Percentiles rank a stretch among this genome's conserved stretches.
Evolutionary conservation across 2,113 vertebrate species (phyloP).

Genomic region (Dasyurus viverrinus): DNA sequence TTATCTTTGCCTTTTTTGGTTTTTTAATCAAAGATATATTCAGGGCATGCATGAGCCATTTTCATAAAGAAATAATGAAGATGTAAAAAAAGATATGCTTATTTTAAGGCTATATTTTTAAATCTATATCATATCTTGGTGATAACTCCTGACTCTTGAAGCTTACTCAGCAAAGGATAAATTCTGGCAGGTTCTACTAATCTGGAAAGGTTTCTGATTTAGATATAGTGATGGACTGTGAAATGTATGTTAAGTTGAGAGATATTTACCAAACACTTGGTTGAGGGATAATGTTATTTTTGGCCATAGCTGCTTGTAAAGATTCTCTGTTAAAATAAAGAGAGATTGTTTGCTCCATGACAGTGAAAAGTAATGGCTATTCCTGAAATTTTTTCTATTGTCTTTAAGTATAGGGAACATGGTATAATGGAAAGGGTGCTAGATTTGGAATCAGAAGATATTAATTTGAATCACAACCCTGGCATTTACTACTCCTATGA

Average conservation of each 20-base stretch:
- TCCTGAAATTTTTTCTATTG: background rate
- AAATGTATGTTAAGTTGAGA: background rate
- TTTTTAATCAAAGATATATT: background rate
- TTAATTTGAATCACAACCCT: no score
- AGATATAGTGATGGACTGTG: background rate
- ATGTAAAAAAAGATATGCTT: background rate
- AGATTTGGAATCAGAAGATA: background rate
- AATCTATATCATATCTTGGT: background rate
- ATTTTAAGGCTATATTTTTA: background rate
- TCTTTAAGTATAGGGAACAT: background rate
- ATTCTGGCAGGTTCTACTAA: background rate
- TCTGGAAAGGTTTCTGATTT: background rate
- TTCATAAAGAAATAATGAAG: background rate
- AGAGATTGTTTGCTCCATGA: background rate
- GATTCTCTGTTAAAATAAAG: background rate
- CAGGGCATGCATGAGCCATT: background rate
- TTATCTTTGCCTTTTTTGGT: background rate
- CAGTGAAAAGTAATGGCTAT: background rate
- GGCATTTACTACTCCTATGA: background rate
- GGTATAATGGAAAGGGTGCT: background rate
- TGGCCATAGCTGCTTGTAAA: background rate
- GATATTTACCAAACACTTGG: background rate
- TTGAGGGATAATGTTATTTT: background rate
- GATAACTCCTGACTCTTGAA: background rate
- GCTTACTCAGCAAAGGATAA: background rate